A percentile compares a stretch with the other conserved stretches of the same genome.
These are phyloP conservation scores for Chrysopa pallens DNA, from an alignment of 1,140 invertebrate genomes.

Conservation along the genomic window DNA sequence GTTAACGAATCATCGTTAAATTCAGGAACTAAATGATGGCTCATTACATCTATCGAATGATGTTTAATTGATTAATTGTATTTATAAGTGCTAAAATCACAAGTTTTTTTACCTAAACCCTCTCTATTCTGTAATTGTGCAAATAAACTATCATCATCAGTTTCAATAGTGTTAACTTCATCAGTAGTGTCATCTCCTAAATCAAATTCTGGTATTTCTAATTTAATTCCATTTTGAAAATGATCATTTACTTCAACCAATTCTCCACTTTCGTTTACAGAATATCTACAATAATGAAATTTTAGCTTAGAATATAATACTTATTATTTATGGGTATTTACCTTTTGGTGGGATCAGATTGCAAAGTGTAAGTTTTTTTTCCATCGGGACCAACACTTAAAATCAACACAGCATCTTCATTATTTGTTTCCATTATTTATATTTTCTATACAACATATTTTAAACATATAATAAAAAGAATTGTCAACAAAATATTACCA, in stretches of 20 bases:
- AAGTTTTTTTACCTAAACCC: constrained; percentile 9
- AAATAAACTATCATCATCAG: constrained; percentile 6
- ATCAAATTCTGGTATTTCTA: constrained; percentile 1
- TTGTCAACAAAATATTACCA: no score
- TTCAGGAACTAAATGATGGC: constrained; percentile 10
- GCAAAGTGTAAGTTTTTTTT: constrained; percentile 16
- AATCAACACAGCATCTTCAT: constrained; percentile 13
- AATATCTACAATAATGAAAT: not conserved
- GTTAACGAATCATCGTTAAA: constrained; percentile 17
- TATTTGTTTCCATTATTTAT: not conserved
- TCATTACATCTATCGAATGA: constrained; percentile 11
- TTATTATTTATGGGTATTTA: constrained; percentile 3
- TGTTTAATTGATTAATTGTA: no score
- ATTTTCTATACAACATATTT: no score
- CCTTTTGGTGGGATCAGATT: constrained; percentile 15
- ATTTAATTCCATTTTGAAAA: not conserved
- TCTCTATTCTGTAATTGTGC: constrained; percentile 7
- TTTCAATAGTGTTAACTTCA: constrained; percentile 12
- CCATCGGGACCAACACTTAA: constrained; percentile 16
- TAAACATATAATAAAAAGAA: no score
- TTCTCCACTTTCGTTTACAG: constrained; percentile 3
- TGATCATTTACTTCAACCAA: not conserved
- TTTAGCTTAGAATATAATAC: not conserved
- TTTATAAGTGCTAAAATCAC: constrained; percentile 8
- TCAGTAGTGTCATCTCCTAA: constrained; percentile 15